Base-by-base conservation (phyloP, 2,797 vertebrate genomes). In the Varecia variegata region DNA sequence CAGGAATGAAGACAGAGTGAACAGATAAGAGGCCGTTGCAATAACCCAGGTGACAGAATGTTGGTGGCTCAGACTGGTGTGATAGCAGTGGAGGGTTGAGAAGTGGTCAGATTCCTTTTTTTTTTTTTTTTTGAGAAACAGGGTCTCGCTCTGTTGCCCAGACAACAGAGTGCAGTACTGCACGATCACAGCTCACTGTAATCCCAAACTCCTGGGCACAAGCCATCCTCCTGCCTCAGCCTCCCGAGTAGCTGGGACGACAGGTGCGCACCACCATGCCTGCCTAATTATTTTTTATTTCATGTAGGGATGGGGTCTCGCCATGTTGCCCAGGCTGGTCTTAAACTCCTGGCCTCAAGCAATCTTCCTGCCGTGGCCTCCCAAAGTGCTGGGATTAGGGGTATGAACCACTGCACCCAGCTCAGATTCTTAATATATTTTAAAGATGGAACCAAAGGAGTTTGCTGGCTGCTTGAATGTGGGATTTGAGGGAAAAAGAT, bases 61-160 rank as follows among this genome's bases (percentile, higher is more conserved):
- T 20, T 21, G 60, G 35, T 5, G 13, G 21, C 32, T 43, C n/a
- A 2, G 38, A 9, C 13, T 15, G 3, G n/a, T 17, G 0, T 13
- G 11, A 30, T 6, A 21, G 73, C 43, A 11, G 21, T 27, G 1
- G n/a, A 18, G 18, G 20, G 6, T 10, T 20, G 13, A 88, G 35
- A 68, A 74, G 45, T 3, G 15, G 30, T n/a, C 45, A 32, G 81
- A 86, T n/a, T 65, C 32, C 32, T 7, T n/a, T 65, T 65, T n/a
- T 30, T 62, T 32, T n/a, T 17, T 62, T 17, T 62, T n/a, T 18
- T 65, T n/a, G 62, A 65, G 62, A 65, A 17, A 65, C 32, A 8
- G 15, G 1, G 32, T 65, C 32, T n/a, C 32, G 3, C 62, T 65
- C 32, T 65, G 62, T 18, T 65, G 32, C 62, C 62, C 62, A 65